These are phyloP conservation scores for Vimba vimba DNA, from an alignment of 2,113 vertebrate species.

Conservation along the genomic window DNA sequence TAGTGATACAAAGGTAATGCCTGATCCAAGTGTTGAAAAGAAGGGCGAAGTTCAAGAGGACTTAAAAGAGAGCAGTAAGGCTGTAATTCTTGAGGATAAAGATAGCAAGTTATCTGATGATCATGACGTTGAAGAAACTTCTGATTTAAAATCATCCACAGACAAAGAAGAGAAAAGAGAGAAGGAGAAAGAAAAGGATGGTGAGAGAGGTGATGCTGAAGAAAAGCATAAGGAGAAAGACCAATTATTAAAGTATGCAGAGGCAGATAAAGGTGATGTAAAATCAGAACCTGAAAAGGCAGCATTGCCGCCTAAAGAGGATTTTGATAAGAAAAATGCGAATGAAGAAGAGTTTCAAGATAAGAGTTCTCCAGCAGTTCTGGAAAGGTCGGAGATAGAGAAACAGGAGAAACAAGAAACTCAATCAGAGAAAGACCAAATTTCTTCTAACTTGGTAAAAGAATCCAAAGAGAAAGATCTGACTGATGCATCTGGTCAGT, in stretches of 20 bases:
- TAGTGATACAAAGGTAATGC: slow-evolving; percentile 71
- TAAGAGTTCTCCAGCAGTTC: background rate
- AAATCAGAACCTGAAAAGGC: slow-evolving; percentile 27
- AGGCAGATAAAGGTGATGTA: slow-evolving; percentile 25
- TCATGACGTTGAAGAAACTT: slow-evolving; percentile 54
- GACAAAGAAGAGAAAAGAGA: slow-evolving; percentile 58
- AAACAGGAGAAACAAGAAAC: slow-evolving; percentile 46
- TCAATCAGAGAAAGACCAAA: slow-evolving; percentile 22
- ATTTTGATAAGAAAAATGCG: slow-evolving; percentile 41
- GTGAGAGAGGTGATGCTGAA: slow-evolving; percentile 57
- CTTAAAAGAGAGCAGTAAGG: slow-evolving; percentile 57
- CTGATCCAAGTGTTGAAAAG: slow-evolving; percentile 62
- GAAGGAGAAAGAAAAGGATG: slow-evolving; percentile 57
- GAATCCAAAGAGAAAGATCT: slow-evolving; percentile 33
- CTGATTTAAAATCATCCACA: slow-evolving; percentile 48
- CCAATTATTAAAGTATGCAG: slow-evolving; percentile 30
- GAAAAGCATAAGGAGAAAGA: slow-evolving; percentile 39
- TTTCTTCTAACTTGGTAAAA: slow-evolving; percentile 6
- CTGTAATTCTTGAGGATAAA: slow-evolving; percentile 72
- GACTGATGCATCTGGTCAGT: slow-evolving; percentile 15
- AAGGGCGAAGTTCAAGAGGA: slow-evolving; percentile 62
- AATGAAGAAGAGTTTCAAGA: slow-evolving; percentile 6
- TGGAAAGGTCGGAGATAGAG: slow-evolving; percentile 29
- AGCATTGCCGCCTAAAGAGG: slow-evolving; percentile 41
- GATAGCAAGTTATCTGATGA: slow-evolving; percentile 81